phyloP scores from a whole-genome alignment of 92 coral and sea anemone species.

The Porites cylindrica region DNA sequence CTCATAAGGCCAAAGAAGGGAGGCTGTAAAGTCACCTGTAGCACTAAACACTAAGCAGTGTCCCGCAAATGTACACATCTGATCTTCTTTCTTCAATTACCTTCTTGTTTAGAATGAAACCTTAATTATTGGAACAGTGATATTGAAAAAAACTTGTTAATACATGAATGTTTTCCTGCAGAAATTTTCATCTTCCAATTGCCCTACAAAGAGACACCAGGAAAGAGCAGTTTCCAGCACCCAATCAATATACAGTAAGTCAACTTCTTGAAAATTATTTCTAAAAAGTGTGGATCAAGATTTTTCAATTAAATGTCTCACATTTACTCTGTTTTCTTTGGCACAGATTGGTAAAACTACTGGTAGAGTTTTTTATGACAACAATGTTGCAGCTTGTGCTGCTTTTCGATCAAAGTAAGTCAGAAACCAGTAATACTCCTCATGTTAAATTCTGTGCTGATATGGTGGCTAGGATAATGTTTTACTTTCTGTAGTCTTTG shows the following conservation, averaged over 20 bases:
- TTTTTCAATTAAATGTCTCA: background rate
- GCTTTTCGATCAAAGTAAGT: slow-evolving; percentile 93
- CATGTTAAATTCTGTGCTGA: too few species aligned
- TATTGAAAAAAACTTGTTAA: too few species aligned
- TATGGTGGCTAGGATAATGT: too few species aligned
- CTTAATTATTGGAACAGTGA: too few species aligned
- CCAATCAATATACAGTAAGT: slow-evolving; percentile 91
- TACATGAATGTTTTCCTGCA: slow-evolving; percentile 14
- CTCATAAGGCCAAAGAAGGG: too few species aligned
- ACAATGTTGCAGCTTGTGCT: slow-evolving; percentile 97
- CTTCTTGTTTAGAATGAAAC: too few species aligned
- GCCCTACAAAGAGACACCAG: slow-evolving; percentile 80
- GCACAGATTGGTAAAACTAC: slow-evolving; percentile 82
- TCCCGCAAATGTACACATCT: too few species aligned
- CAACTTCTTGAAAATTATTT: background rate
- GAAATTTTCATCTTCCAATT: slow-evolving; percentile 95
- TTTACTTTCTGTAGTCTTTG: background rate
- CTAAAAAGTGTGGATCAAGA: background rate
- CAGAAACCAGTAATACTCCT: background rate
- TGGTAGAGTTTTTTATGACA: slow-evolving; percentile 90
- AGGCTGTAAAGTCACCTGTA: too few species aligned
- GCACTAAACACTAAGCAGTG: too few species aligned
- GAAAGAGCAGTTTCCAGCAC: slow-evolving; percentile 86
- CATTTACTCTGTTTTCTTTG: background rate
- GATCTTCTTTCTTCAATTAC: too few species aligned